These are phyloP conservation scores for Eremobia ochroleuca DNA, from an alignment of 2,888 invertebrate species.

Conservation along the genomic window DNA sequence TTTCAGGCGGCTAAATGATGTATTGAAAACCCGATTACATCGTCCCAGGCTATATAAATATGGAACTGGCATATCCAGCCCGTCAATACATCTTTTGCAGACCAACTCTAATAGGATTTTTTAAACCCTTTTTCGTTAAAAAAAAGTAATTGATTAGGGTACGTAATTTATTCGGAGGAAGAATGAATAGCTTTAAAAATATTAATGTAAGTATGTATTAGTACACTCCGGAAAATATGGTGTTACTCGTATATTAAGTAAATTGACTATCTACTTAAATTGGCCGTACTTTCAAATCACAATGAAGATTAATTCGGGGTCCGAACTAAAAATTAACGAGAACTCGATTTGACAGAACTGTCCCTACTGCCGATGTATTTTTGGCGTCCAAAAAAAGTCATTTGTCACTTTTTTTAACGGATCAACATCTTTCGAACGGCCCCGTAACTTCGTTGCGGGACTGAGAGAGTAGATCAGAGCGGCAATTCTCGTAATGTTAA, in stretches of 20 bases:
- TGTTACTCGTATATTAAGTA: background rate
- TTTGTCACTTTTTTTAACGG: background rate
- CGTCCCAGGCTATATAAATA: constrained; percentile 34
- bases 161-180: background rate
- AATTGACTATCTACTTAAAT: background rate
- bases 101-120: constrained; percentile 1
- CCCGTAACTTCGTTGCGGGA: background rate
- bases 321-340: background rate
- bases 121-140: constrained; percentile 1
- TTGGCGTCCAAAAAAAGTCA: background rate
- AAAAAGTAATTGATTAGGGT: constrained; percentile 14
- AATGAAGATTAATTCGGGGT: background rate
- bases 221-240: background rate
- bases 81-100: constrained; percentile 43
- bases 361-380: background rate
- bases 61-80: constrained; percentile 21
- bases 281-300: background rate
- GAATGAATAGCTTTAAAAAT: background rate
- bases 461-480: background rate
- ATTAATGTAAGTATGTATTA: too few relatives aligned
- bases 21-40: constrained; percentile 59
- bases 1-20: constrained; percentile 55
- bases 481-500: too few relatives aligned
- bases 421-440: background rate
- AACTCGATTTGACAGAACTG: background rate